Evolutionary conservation across 2,113 vertebrate species (phyloP).

Genomic region (Chamaetylas fuelleborni): DNA sequence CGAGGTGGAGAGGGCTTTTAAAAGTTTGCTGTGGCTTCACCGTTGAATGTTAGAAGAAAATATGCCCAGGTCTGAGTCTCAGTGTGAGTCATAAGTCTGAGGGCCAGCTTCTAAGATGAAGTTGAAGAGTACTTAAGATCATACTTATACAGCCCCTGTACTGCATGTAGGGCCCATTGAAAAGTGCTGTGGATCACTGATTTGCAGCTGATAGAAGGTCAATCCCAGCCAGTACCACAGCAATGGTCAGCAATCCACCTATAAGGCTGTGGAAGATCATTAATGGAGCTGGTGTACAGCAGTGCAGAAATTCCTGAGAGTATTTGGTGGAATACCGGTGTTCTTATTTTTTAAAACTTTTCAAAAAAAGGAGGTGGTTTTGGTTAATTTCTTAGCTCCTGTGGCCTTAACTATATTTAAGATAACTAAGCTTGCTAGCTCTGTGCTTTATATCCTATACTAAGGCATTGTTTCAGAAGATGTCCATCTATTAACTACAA

Average conservation of each 20-base stretch:
- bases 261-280: fast-evolving
- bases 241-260: neutral
- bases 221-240: fast-evolving
- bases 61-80: neutral
- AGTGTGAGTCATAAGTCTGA: neutral
- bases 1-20: neutral
- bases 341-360: neutral
- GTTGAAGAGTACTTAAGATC: neutral
- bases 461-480: neutral
- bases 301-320: neutral
- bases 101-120: neutral
- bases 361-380: neutral
- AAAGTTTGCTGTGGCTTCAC: neutral
- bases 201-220: neutral
- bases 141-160: neutral
- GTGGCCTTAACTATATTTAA: neutral
- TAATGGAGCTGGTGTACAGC: neutral
- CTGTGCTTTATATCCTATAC: neutral
- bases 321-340: neutral
- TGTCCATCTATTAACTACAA: neutral
- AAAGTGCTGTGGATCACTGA: neutral
- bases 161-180: neutral
- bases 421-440: neutral
- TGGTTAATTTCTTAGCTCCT: neutral
- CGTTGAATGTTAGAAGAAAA: neutral